phyloP scores from a whole-genome alignment of 2,888 invertebrate species.

The Malachius bipustulatus region DNA sequence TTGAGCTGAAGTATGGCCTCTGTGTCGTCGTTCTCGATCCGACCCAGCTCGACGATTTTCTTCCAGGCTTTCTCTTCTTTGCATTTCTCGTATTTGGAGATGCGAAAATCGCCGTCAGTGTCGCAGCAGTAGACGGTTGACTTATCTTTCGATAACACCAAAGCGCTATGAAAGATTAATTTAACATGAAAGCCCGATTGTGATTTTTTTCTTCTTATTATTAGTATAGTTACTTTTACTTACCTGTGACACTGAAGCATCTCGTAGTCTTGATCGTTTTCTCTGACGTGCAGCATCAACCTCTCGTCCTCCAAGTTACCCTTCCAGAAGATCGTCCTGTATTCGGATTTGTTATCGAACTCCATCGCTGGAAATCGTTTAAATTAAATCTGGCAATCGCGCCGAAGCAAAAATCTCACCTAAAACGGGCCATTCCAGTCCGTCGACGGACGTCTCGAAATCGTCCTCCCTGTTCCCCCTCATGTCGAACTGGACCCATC shows the following conservation, averaged over 20 bases:
- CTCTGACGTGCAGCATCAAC: conserved; percentile 53
- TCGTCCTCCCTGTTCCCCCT: conserved; percentile 58
- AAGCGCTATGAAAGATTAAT: conserved; percentile 45
- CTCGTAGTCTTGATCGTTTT: conserved; percentile 41
- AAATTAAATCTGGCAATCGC: no score
- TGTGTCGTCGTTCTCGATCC: conserved; percentile 56
- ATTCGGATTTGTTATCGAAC: conserved; percentile 54
- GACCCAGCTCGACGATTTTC: conserved; percentile 47
- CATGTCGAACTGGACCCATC: conserved; percentile 69
- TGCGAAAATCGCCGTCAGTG: conserved; percentile 46
- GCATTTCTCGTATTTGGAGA: conserved; percentile 38
- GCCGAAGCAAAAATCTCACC: conserved; percentile 42
- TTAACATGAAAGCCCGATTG: conserved; percentile 6
- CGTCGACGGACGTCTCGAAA: conserved; percentile 44
- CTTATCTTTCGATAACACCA: conserved; percentile 57
- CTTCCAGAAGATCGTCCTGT: conserved; percentile 68
- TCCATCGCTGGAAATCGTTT: conserved; percentile 66
- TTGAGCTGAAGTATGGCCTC: conserved; percentile 73
- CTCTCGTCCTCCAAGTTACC: conserved; percentile 66
- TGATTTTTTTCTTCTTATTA: no score
- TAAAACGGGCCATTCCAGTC: conserved; percentile 59
- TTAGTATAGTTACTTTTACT: no score
- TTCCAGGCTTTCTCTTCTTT: conserved; percentile 48
- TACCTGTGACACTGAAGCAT: conserved; percentile 49
- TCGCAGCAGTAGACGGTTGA: conserved; percentile 58